phyloP scores from a whole-genome alignment of 1,140 invertebrate species.

The Zaprionus africanus region DNA sequence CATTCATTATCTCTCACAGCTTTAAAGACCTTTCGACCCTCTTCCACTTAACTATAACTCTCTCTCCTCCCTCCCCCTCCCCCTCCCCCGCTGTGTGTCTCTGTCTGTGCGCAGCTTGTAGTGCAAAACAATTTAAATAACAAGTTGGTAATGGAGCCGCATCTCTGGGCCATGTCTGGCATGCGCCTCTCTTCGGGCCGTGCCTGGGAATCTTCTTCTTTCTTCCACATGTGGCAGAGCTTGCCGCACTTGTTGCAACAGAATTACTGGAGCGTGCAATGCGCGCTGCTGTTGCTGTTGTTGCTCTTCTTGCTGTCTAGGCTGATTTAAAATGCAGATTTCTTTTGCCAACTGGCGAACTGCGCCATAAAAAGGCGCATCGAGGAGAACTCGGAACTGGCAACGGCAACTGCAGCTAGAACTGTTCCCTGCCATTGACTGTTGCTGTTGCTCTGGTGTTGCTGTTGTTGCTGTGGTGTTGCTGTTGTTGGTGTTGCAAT shows the following conservation, averaged over 20 bases:
- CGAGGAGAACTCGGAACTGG: slow-evolving; percentile 24
- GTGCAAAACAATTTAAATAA: slow-evolving; percentile 74
- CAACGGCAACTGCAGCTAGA: slow-evolving; percentile 6
- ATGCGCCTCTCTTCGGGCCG: background rate
- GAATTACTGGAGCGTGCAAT: slow-evolving; percentile 5
- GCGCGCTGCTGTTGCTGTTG: slow-evolving; percentile 3
- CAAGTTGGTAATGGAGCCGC: slow-evolving; percentile 64
- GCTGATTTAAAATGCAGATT: slow-evolving; percentile 76
- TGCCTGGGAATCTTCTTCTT: slow-evolving; percentile 52
- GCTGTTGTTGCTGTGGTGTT: too few species aligned
- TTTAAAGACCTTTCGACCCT: slow-evolving; percentile 43
- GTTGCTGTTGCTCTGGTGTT: background rate
- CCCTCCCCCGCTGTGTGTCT: background rate
- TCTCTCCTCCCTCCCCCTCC: slow-evolving; percentile 1
- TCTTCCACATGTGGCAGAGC: slow-evolving; percentile 56
- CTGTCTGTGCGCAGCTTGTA: slow-evolving; percentile 42
- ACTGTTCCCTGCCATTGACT: slow-evolving; percentile 6
- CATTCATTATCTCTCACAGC: slow-evolving; percentile 25
- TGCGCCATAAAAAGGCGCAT: slow-evolving; percentile 4
- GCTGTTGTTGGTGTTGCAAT: slow-evolving; percentile 43
- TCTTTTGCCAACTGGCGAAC: slow-evolving; percentile 46
- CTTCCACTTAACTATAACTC: slow-evolving; percentile 7
- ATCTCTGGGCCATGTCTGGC: background rate
- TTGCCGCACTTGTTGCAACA: slow-evolving; percentile 59
- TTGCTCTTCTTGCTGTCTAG: slow-evolving; percentile 39